A percentile compares a stretch with the other conserved stretches of the same genome.
phyloP scores from a whole-genome alignment of 2,113 vertebrate species.

The Bubo bubo region DNA sequence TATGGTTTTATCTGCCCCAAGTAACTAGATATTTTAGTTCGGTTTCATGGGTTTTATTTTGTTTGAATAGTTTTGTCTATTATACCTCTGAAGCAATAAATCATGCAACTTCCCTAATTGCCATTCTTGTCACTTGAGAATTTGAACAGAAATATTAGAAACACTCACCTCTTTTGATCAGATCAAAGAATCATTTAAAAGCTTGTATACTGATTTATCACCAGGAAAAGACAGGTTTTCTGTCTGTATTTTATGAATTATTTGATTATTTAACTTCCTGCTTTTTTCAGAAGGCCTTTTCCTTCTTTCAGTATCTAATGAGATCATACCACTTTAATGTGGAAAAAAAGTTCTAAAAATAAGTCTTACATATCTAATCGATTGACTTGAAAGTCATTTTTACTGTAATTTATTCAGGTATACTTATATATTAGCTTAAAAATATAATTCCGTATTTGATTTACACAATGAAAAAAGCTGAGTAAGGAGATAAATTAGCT shows the following conservation, averaged over 20 bases:
- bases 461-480: neutral
- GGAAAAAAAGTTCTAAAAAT: neutral
- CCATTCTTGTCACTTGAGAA: slow-evolving; percentile 26
- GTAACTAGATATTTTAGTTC: neutral
- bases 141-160: slow-evolving; percentile 33
- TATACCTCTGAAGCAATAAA: neutral
- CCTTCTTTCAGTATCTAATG: neutral
- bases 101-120: slow-evolving; percentile 5
- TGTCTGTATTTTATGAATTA: neutral
- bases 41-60: neutral
- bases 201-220: neutral
- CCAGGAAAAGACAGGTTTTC: neutral
- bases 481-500: neutral
- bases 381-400: neutral
- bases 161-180: slow-evolving; percentile 14
- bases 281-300: neutral
- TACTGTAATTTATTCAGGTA: neutral
- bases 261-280: neutral
- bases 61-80: neutral
- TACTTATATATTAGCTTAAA: neutral
- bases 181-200: slow-evolving; percentile 38
- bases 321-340: neutral
- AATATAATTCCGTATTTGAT: neutral
- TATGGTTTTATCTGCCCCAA: neutral
- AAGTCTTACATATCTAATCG: neutral